These are phyloP conservation scores for Parnassius smintheus DNA, from an alignment of 2,888 invertebrate species.

Conservation along the genomic window DNA sequence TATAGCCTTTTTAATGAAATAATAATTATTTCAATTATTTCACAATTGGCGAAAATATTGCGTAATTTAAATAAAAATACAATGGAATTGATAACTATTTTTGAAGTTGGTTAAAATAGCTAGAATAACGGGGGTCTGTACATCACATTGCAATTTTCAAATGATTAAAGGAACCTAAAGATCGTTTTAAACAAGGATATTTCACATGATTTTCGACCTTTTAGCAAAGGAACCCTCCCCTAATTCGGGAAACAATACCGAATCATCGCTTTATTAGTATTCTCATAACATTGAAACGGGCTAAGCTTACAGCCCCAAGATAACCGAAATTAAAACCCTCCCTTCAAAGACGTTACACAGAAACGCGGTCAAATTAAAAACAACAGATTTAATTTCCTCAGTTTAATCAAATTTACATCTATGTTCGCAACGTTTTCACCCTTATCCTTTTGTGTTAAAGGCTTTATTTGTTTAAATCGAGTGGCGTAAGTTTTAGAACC, in stretches of 20 bases:
- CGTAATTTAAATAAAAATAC: too few relatives aligned
- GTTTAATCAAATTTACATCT: conserved; percentile 42
- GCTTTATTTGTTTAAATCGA: conserved; percentile 11
- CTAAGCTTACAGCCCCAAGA: conserved; percentile 13
- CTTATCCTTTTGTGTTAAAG: conserved; percentile 24
- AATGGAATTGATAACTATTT: too few relatives aligned
- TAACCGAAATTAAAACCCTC: conserved; percentile 29
- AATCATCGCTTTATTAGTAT: conserved; percentile 18
- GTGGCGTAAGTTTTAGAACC: conserved; percentile 12
- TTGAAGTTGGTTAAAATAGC: too few relatives aligned
- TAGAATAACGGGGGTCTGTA: too few relatives aligned
- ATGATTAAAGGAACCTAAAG: not conserved
- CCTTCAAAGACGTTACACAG: conserved; percentile 39
- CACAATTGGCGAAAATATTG: too few relatives aligned
- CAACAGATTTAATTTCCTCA: conserved; percentile 59
- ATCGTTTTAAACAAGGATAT: not conserved
- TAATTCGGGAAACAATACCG: conserved; percentile 6
- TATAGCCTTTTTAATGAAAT: too few relatives aligned
- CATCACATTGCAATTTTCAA: too few relatives aligned
- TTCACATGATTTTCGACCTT: not conserved
- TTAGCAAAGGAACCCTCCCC: not conserved
- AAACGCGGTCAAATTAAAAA: conserved; percentile 41
- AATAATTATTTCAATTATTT: too few relatives aligned
- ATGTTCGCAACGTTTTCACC: conserved; percentile 28
- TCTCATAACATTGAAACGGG: conserved; percentile 6